A percentile compares a stretch with the other conserved stretches of the same genome.
These are phyloP conservation scores for Drosophila robusta DNA, from an alignment of 2,888 invertebrate species.

Conservation along the genomic window DNA sequence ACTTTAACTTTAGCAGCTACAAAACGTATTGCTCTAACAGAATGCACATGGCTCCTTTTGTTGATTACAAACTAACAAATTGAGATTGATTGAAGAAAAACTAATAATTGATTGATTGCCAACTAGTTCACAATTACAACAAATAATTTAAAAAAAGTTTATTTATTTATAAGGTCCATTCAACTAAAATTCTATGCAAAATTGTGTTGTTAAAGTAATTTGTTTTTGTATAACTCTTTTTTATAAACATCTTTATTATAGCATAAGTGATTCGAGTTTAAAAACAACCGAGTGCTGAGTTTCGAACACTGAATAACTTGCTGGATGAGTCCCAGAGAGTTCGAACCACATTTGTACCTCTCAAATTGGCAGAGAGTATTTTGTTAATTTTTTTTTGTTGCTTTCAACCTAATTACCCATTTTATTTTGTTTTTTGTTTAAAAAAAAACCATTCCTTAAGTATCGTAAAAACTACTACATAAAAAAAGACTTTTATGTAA, in stretches of 20 bases:
- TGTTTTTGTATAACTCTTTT: conserved; percentile 73
- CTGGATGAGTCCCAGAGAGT: conserved; percentile 67
- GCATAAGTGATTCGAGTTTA: conserved; percentile 80
- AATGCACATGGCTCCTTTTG: conserved; percentile 73
- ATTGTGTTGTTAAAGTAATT: conserved; percentile 71
- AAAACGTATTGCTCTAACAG: conserved; percentile 8
- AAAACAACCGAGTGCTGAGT: conserved; percentile 78
- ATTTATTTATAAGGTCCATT: conserved; percentile 5
- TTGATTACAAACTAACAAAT: conserved; percentile 77
- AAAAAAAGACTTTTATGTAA: conserved; percentile 32
- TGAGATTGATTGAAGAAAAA: conserved; percentile 14
- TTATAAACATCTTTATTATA: conserved; percentile 74
- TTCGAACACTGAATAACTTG: conserved; percentile 59
- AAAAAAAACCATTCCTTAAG: conserved; percentile 37
- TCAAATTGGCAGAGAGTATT: conserved; percentile 18
- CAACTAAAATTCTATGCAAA: conserved; percentile 23
- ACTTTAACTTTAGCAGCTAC: conserved; percentile 4
- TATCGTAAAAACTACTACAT: conserved; percentile 4
- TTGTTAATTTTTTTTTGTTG: conserved; percentile 18
- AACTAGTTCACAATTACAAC: conserved; percentile 4
- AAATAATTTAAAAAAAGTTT: too few species aligned
- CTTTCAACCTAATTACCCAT: conserved; percentile 18
- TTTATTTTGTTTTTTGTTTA: conserved; percentile 24
- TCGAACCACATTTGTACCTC: conserved; percentile 48
- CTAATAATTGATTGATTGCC: conserved; percentile 5